Conservation (phyloP, 2,888 invertebrate genomes). For the Rosalia funebris region DNA sequence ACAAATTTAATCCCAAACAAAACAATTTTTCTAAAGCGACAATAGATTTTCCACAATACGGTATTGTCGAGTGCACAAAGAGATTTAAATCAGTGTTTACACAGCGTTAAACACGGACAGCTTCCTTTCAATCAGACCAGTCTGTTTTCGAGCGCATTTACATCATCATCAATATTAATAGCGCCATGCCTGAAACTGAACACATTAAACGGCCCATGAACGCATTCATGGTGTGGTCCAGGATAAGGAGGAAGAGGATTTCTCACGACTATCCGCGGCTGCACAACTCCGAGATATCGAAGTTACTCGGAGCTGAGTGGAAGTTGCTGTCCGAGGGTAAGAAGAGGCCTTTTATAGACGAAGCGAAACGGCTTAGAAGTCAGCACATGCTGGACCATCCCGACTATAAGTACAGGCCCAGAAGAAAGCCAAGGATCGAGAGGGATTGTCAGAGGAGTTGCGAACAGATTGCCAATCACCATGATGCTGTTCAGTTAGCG, state of each 20-base stretch:
- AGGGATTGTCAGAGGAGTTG: slow-evolving; percentile 36
- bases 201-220: slow-evolving; percentile 87
- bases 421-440: slow-evolving; percentile 57
- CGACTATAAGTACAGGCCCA: slow-evolving; percentile 62
- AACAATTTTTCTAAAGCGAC: slow-evolving; percentile 52
- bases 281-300: slow-evolving; percentile 84
- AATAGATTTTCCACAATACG: slow-evolving; percentile 57
- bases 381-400: slow-evolving; percentile 64
- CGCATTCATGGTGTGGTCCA: slow-evolving; percentile 89
- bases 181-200: slow-evolving; percentile 41
- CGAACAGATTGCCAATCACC: slow-evolving; percentile 15
- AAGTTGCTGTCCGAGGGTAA: slow-evolving; percentile 81
- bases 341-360: slow-evolving; percentile 89
- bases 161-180: slow-evolving; percentile 17
- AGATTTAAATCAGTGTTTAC: slow-evolving; percentile 63
- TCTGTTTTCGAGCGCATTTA: slow-evolving; percentile 44
- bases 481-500: slow-evolving; percentile 36
- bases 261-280: slow-evolving; percentile 84
- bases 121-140: slow-evolving; percentile 53
- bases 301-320: slow-evolving; percentile 86
- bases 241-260: slow-evolving; percentile 83
- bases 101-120: slow-evolving; percentile 59
- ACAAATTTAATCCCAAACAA: slow-evolving; percentile 51
- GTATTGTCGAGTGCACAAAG: slow-evolving; percentile 60
- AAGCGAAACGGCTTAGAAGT: slow-evolving; percentile 73